Percentiles rank a stretch among this genome's conserved stretches.
Evolutionary conservation across 2,888 invertebrate species (phyloP).

Genomic region (Lydus trimaculatus): DNA sequence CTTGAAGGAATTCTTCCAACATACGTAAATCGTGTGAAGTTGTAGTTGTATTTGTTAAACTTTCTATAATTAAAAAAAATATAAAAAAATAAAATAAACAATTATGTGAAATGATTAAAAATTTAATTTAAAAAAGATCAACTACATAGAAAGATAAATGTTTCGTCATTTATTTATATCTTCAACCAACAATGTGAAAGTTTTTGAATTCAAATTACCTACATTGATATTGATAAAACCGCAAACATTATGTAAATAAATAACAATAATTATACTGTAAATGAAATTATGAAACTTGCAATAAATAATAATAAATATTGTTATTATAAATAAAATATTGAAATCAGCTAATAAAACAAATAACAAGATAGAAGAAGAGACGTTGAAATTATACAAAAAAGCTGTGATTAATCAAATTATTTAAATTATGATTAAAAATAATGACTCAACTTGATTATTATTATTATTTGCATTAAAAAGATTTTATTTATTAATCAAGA

Average conservation of each 20-base stretch:
- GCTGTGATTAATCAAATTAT: neutral
- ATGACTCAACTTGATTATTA: neutral
- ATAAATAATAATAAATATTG: too few species aligned
- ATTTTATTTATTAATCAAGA: neutral
- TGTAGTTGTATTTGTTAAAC: neutral
- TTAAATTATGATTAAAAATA: neutral
- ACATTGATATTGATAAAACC: neutral
- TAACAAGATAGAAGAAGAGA: neutral
- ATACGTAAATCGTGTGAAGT: conserved; percentile 51
- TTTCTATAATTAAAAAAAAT: neutral
- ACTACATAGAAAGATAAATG: neutral
- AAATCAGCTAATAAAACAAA: neutral
- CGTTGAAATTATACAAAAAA: neutral
- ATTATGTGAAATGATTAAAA: neutral
- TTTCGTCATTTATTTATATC: neutral
- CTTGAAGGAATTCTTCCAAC: conserved; percentile 72
- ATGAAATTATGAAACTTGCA: too few species aligned
- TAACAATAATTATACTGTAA: too few species aligned
- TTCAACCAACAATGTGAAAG: neutral
- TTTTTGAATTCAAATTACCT: neutral
- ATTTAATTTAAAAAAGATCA: neutral
- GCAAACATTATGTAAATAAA: neutral
- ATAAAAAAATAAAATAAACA: neutral
- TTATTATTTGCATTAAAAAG: neutral
- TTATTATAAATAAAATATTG: neutral